Base-by-base conservation (phyloP, 2,797 vertebrate species). In the Triplophysa bombifrons region DNA sequence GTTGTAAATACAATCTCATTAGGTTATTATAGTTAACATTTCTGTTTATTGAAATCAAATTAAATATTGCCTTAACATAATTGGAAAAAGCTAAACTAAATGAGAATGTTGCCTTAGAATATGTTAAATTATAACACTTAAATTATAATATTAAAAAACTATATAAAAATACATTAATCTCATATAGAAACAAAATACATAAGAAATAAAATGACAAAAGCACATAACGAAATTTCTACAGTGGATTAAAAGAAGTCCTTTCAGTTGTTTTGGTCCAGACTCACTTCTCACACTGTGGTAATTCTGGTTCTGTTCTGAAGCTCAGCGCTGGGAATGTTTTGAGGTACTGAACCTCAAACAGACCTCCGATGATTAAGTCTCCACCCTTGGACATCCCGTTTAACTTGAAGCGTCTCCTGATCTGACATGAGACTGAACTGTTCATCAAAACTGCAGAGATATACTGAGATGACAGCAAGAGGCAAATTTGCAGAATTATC, bases 281-380 rank as follows among this genome's bases (percentile, higher is more conserved):
- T 85, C 66, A 87, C 87, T 82, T 66, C 68, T 87, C 46, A 76
- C 88, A 89, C n/a, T 34, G 78, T 13, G 80, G 88, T 22, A 90
- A 85, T 7, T 85, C 76, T 50, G 91, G 92, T 73, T 91, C 78
- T 3, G 84, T 89, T 22, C 80, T 90, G 63, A 91, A 93, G 8
- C 86, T 87, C 56, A 85, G 67, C 34, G 91, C 85, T 27, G 91
- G 87, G 17, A 89, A 89, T 13, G 87, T 56, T 22, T 90, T 90
- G 44, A 84, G 87, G 66, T 88, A 90, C 66, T 92, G 90, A 12
- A 92, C 73, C 46, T 88, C 84, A 74, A 92, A 93, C 10, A 90
- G 58, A 7, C 92, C 92, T 50, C 91, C 91, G 0, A 93, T 77
- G 61, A 91, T 63, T 60, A 92, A 76, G 75, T 93, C 90, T 72